Conservation (phyloP, 2,888 invertebrate genomes). For the Hydrotaea diabolus region DNA sequence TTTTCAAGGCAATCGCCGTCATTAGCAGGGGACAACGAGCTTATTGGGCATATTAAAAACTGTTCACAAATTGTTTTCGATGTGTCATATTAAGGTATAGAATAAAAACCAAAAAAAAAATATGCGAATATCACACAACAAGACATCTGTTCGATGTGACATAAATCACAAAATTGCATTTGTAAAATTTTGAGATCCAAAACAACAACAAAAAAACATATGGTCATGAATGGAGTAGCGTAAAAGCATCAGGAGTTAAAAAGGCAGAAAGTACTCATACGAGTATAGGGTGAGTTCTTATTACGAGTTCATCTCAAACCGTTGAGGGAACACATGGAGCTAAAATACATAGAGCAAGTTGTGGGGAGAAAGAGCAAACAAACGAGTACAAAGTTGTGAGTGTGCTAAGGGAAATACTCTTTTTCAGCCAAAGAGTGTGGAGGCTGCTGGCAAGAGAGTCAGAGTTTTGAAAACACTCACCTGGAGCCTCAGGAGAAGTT, state of each 20-base stretch:
- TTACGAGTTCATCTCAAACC: background rate
- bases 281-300: background rate
- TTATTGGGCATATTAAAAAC: background rate
- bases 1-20: background rate
- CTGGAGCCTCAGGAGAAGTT: background rate
- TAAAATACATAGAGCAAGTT: background rate
- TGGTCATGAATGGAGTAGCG: background rate
- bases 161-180: slow-evolving; percentile 63
- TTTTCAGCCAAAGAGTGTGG: background rate
- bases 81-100: background rate
- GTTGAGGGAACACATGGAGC: background rate
- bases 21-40: background rate
- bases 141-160: slow-evolving; percentile 51
- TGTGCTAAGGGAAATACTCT: background rate
- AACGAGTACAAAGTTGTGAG: background rate
- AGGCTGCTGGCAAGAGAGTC: background rate
- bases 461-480: background rate
- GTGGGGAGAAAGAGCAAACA: background rate
- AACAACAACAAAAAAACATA: background rate
- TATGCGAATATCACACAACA: slow-evolving; percentile 6
- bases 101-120: background rate
- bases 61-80: slow-evolving; percentile 2
- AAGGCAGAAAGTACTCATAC: background rate
- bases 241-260: background rate
- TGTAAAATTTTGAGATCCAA: slow-evolving; percentile 47